These are phyloP conservation scores for Danio jaintianensis DNA, from an alignment of 2,797 vertebrate genomes.

Conservation along the genomic window DNA sequence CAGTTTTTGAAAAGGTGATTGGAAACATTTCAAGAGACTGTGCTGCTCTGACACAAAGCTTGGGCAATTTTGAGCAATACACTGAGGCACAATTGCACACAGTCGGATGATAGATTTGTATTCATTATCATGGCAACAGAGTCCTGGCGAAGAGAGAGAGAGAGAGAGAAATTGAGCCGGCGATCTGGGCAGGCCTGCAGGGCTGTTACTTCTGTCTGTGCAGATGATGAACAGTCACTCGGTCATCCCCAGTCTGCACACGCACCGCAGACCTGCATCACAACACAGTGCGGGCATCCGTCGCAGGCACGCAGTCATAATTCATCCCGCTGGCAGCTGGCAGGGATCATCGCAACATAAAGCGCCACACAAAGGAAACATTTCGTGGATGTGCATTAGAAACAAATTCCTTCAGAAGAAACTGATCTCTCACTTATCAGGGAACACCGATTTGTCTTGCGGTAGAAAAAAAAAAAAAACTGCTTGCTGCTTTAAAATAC, in stretches of 20 bases:
- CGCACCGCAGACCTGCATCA: conserved; percentile 39
- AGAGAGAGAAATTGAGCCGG: background rate
- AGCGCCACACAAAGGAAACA: conserved; percentile 40
- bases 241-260: conserved; percentile 52
- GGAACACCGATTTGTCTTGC: background rate
- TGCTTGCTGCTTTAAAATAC: conserved; percentile 1
- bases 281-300: conserved; percentile 31
- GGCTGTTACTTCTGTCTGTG: conserved; percentile 41
- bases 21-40: conserved; percentile 39
- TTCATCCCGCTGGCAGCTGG: conserved; percentile 40
- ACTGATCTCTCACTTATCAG: background rate
- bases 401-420: background rate
- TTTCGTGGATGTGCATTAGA: conserved; percentile 21
- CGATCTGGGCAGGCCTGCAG: conserved; percentile 33
- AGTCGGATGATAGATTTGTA: conserved; percentile 46
- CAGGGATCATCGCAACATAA: conserved; percentile 50
- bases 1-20: conserved; percentile 25
- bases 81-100: conserved; percentile 35
- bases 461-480: conserved; percentile 7
- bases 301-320: conserved; percentile 43
- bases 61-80: conserved; percentile 36
- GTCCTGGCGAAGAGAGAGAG: conserved; percentile 23
- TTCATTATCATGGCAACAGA: conserved; percentile 49
- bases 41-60: conserved; percentile 37
- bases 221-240: conserved; percentile 49